A percentile compares a stretch with the other conserved stretches of the same genome.
phyloP scores from a whole-genome alignment of 2,888 invertebrate genomes.

The Aplocera efformata region DNA sequence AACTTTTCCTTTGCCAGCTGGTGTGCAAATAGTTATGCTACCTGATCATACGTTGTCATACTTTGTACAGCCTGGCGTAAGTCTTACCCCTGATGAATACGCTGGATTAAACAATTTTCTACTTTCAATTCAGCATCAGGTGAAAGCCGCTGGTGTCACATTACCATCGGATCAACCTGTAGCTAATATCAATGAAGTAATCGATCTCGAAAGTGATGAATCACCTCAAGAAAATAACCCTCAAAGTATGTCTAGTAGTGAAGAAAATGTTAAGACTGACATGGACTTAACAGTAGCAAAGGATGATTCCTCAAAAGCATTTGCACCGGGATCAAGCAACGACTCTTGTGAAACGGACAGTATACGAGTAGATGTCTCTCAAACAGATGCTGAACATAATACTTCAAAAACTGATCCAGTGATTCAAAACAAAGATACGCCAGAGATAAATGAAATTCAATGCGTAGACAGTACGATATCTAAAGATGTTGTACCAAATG shows the following conservation, averaged over 20 bases:
- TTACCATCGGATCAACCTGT: slow-evolving; percentile 4
- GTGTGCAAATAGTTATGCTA: slow-evolving; percentile 37
- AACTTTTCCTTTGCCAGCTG: slow-evolving; percentile 29
- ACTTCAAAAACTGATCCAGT: no score
- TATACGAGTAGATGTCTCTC: no score
- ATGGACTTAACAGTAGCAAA: not conserved
- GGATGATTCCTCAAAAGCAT: no score
- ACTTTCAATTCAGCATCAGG: slow-evolving; percentile 13
- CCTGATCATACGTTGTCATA: slow-evolving; percentile 33
- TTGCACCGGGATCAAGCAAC: no score
- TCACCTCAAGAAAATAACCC: not conserved
- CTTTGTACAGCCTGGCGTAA: slow-evolving; percentile 16
- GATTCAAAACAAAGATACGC: no score
- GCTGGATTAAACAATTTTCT: slow-evolving; percentile 14
- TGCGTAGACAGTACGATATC: no score
- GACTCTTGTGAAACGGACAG: no score
- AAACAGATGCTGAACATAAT: no score
- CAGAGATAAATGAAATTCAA: no score
- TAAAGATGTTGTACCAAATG: no score
- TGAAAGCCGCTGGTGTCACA: slow-evolving; percentile 16
- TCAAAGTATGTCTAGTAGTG: not conserved
- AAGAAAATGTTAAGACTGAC: not conserved
- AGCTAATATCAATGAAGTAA: slow-evolving; percentile 3
- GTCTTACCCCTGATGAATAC: slow-evolving; percentile 14
- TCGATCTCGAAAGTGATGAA: slow-evolving; percentile 6